Base-by-base conservation (phyloP, 2,113 vertebrate genomes). In the Todiramphus saurophagus region DNA sequence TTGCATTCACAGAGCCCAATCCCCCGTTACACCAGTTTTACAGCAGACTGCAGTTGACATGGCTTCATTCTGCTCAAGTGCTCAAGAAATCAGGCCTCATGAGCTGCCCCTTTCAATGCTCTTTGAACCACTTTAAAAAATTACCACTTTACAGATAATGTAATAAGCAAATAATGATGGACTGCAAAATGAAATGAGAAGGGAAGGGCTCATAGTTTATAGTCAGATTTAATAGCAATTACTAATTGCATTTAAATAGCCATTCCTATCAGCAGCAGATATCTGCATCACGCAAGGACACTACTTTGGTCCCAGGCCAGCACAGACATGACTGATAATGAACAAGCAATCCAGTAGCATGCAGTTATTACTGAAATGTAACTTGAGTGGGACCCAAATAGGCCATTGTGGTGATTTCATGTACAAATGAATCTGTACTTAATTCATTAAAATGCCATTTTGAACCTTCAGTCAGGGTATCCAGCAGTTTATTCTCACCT, bases 401-500 rank as follows among this genome's bases (percentile, higher is more conserved):
- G 93, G 77, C 94, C 30, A 41, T 91, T 59, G 83, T 90, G 75
- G 58, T 85, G 91, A 96, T 80, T 93, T 95, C 73, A 83, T 94
- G 62, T 95, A 91, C 83, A 97, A 95, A 97, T 96, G 90, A 97
- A 92, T 90, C 72, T 85, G 77, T 81, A 78, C 89, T 97, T 97
- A 96, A 97, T 98, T 98, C 96, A 96, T 98, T 97, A 96, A 95
- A 96, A 96, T 94, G 14, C 63, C 53, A 89, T 97, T 94, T 94
- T 92, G 88, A 92, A 89, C 77, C 39, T 96, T 97, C 91, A 86
- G n/a, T 95, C 83, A 92, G 80, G 53, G 67, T 91, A 97, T 76
- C 80, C 91, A 95, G 81, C 88, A 96, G 87, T 97, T 97, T 96
- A 97, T 97, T 97, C 91, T 97, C 97, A 98, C 97, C 96, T 97